Evolutionary conservation across 2,888 invertebrate species (phyloP).

Genomic region (Chamaedrilus cognettii): DNA sequence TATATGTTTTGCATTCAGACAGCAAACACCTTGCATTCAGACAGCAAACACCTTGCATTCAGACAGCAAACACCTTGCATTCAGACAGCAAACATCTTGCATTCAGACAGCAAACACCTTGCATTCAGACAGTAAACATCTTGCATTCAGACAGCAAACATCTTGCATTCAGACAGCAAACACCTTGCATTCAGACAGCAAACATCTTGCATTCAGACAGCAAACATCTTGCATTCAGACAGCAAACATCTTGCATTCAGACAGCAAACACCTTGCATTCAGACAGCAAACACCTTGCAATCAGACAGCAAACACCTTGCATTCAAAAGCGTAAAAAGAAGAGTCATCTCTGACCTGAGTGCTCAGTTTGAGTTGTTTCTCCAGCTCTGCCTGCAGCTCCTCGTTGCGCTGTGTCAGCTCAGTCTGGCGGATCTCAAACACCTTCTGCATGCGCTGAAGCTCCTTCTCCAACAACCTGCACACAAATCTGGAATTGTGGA

Average conservation of each 20-base stretch:
- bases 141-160: too few relatives aligned
- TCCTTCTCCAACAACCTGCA: slow-evolving; percentile 87
- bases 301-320: background rate
- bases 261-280: too few relatives aligned
- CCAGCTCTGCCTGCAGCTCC: slow-evolving; percentile 76
- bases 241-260: too few relatives aligned
- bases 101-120: too few relatives aligned
- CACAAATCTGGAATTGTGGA: background rate
- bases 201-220: background rate
- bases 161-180: too few relatives aligned
- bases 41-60: too few relatives aligned
- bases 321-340: background rate
- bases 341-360: slow-evolving; percentile 46
- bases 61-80: too few relatives aligned
- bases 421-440: slow-evolving; percentile 47
- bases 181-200: background rate
- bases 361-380: slow-evolving; percentile 77
- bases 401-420: slow-evolving; percentile 79
- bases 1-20: too few relatives aligned
- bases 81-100: too few relatives aligned
- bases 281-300: background rate
- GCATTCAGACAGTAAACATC: too few relatives aligned
- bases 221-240: too few relatives aligned
- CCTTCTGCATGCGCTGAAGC: slow-evolving; percentile 74
- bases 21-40: too few relatives aligned